Evolutionary conservation across 2,888 invertebrate genomes (phyloP).

Genomic region (Spodoptera exigua): DNA sequence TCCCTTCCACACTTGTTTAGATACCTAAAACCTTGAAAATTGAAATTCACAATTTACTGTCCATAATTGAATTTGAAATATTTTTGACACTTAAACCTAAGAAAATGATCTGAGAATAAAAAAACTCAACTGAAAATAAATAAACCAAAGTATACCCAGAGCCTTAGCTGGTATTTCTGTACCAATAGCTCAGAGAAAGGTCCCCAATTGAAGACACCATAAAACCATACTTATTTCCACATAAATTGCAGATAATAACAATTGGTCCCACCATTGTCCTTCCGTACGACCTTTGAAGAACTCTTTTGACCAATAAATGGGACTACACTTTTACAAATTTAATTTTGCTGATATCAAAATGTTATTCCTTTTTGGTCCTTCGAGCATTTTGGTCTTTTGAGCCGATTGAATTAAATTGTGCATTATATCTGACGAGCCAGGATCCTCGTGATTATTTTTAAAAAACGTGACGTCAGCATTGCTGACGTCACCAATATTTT

Average conservation of each 20-base stretch:
- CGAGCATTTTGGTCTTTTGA: conserved; percentile 6
- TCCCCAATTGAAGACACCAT: conserved; percentile 67
- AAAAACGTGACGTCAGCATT: too few relatives aligned
- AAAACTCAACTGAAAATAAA: not conserved
- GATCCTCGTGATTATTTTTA: too few relatives aligned
- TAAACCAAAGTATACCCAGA: conserved; percentile 10
- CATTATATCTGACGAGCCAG: too few relatives aligned
- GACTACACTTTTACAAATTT: conserved; percentile 47
- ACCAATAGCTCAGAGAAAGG: conserved; percentile 57
- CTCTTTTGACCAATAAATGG: conserved; percentile 57
- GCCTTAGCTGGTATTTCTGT: conserved; percentile 53
- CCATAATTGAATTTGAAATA: too few relatives aligned
- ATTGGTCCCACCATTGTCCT: conserved; percentile 65
- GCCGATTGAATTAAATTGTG: conserved; percentile 15
- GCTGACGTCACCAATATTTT: too few relatives aligned
- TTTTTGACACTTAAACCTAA: too few relatives aligned
- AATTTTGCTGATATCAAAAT: conserved; percentile 44
- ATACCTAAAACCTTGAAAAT: too few relatives aligned
- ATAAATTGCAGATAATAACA: conserved; percentile 75
- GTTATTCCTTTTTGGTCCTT: conserved; percentile 5
- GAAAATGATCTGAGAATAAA: too few relatives aligned
- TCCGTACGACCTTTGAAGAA: conserved; percentile 66
- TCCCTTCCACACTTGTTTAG: too few relatives aligned
- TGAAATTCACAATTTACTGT: too few relatives aligned
- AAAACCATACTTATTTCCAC: conserved; percentile 70